Evolutionary conservation across 2,113 vertebrate genomes (phyloP), one percentile per base, ranked within the genome.

Genomic region (Paraplagusia blochii): DNA sequence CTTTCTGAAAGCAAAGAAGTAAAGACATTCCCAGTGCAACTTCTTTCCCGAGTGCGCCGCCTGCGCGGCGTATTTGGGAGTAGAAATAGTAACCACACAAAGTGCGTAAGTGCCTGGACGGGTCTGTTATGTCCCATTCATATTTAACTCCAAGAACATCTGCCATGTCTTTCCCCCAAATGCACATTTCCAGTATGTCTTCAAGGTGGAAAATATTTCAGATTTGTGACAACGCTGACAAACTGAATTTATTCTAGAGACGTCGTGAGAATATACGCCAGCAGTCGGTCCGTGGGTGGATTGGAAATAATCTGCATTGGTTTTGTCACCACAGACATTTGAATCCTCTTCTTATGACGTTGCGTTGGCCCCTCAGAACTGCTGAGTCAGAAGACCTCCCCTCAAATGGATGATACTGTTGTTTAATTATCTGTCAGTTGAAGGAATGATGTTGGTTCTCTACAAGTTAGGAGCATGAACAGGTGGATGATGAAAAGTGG

Each of bases 361-460:
- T 1, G 39, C 66, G 53, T 38, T 16, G 35, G 57, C 57, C 53
- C 72, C 51, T 56, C 58, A 73, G 80, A 7, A 6, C 19, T 79
- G 74, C 81, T 78, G 81, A 85, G 69, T 83, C 81, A 80, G 68
- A 67, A 53, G 17, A 2, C 22, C 22, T 61, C 45, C 53, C 52
- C 42, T 74, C 82, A 81, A 84, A 84, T 84, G 75, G 68, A 84
- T 85, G 84, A 88, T 79, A 76, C 70, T 85, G 81, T 88, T 88
- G 82, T 85, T 88, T 88, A 88, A 89, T 88, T 86, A 85, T 70
- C 75, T 82, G 78, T 84, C 88, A 88, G 88, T 88, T 85, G 74
- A 85, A 80, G 83, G 78, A 76, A 85, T 88, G 85, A 82, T 77
- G 83, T 85, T 82, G 84, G 83, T 76, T 83, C 85, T 76, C 75